Percentiles rank a stretch among this genome's conserved stretches.
Evolutionary conservation across 2,113 vertebrate species (phyloP).

Genomic region (Aspiorhynchus laticeps): DNA sequence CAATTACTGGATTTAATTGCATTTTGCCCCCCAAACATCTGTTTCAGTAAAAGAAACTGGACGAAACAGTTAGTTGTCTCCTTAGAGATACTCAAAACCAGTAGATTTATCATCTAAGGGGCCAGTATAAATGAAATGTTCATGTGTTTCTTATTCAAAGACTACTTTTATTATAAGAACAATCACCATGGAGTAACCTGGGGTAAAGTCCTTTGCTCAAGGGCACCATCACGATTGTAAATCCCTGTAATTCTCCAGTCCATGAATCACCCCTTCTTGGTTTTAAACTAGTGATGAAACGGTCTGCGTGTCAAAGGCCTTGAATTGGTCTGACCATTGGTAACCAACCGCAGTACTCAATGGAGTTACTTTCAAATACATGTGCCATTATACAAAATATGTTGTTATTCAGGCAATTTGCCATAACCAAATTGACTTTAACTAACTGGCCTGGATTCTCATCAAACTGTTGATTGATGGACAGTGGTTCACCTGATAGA

Average conservation of each 20-base stretch:
- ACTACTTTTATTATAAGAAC: background rate
- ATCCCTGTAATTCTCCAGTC: background rate
- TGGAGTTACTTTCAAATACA: background rate
- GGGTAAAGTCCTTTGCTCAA: background rate
- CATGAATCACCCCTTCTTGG: background rate
- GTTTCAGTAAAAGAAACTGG: background rate
- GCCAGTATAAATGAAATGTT: background rate
- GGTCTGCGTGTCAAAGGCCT: background rate
- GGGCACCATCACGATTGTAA: background rate
- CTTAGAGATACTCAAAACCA: background rate
- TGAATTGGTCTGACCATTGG: background rate
- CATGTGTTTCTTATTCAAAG: background rate
- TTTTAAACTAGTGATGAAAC: background rate
- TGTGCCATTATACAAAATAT: background rate
- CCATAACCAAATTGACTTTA: background rate
- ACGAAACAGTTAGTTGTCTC: background rate
- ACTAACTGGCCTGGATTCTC: background rate
- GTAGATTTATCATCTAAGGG: background rate
- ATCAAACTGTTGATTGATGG: background rate
- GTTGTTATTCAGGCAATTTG: background rate
- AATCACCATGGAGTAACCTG: background rate
- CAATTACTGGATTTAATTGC: background rate
- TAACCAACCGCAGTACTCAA: background rate
- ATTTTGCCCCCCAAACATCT: background rate
- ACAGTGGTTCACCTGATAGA: background rate